Evolutionary conservation across 1,140 invertebrate species (phyloP), one percentile per base, ranked within the genome.

Genomic region (Aphidius ervi): DNA sequence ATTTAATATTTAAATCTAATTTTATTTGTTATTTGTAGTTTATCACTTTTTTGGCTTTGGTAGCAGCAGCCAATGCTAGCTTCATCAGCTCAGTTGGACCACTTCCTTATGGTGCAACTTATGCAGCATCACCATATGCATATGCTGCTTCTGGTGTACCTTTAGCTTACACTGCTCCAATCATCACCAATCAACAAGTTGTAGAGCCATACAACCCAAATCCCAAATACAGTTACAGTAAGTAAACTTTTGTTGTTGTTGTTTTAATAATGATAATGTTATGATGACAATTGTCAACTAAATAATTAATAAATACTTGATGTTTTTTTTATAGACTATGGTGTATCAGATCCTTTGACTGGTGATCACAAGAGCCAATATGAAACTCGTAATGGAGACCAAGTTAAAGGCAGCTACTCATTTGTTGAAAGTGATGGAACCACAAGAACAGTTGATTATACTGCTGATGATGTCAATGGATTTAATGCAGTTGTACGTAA

Each of bases 321-420:
- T n/a, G 8, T 8, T 46, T 2, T 8, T 8, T 46, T 46, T 46
- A n/a, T 67, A 67, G 56, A 57, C 48, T 63, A 63, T 31, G 48
- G 45, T 10, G 58, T 63, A 8, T 58, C 59, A 7, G 62, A 63
- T 40, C 41, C 42, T 0, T 39, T 54, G 8, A 66, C 65, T 46
- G 65, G 65, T 50, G 65, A 66, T 43, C 45, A 59, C 16, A 66
- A 66, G 55, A 62, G 37, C 46, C 65, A 66, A 37, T 37, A 62
- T 7, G 65, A 66, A 43, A 39, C 47, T 8, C 55, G 65, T 10
- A 10, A 66, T 31, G 65, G 65, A 9, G 64, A 65, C 45, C 55
- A 43, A 3, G 64, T 65, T 43, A 49, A 58, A 41, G 64, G 64
- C 16, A 61, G 58, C 55, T 65, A 65, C 50, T 56, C 53, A n/a